Conservation (phyloP, 2,113 vertebrate genomes). For the Seriola quinqueradiata region DNA sequence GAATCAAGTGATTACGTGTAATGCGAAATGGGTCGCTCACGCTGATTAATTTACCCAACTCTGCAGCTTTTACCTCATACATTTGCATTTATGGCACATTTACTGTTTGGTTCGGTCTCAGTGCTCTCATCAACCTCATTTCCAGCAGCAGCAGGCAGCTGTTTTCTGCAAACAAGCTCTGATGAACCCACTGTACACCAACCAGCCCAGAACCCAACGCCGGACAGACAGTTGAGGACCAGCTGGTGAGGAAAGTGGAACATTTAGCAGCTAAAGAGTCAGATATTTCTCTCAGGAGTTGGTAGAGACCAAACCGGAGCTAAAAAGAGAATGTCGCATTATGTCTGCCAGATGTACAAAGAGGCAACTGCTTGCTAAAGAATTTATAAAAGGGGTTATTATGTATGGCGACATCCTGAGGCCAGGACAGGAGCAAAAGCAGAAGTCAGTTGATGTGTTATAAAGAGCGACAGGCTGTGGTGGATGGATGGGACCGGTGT, state of each 20-base stretch:
- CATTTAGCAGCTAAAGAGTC: not conserved
- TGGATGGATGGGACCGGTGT: too few species aligned
- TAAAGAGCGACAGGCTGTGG: too few species aligned
- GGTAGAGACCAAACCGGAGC: not conserved
- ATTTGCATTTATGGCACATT: slow-evolving; percentile 12
- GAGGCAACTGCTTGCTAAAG: not conserved
- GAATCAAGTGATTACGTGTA: not conserved
- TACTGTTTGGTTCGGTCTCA: not conserved
- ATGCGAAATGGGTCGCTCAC: not conserved
- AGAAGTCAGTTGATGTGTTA: too few species aligned
- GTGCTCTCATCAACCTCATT: not conserved
- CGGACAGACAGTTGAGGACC: not conserved
- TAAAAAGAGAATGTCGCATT: not conserved
- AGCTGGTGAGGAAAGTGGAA: not conserved
- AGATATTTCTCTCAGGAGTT: not conserved
- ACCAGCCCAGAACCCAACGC: not conserved
- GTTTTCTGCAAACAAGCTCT: not conserved
- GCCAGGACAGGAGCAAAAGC: too few species aligned
- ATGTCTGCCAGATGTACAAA: not conserved
- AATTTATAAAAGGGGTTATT: not conserved
- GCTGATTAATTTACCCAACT: not conserved
- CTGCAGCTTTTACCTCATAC: not conserved
- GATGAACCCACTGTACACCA: not conserved
- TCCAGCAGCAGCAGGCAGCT: slow-evolving; percentile 1
- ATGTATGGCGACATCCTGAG: too few species aligned